Evolutionary conservation across 2,797 vertebrate genomes (phyloP).

Genomic region (Xenentodon cancila): DNA sequence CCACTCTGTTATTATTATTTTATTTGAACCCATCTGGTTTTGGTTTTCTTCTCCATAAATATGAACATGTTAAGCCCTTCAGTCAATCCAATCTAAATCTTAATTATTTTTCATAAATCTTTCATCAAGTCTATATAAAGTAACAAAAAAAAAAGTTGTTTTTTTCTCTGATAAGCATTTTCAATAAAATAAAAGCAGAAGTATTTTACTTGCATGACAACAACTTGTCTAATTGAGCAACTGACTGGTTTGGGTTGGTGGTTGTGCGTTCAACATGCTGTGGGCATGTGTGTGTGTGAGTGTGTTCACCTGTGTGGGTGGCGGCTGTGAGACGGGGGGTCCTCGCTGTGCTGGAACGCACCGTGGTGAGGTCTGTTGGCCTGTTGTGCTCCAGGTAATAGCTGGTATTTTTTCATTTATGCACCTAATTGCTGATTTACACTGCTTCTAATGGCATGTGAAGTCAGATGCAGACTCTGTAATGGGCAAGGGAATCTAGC

Average conservation of each 20-base stretch:
- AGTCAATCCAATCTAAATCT: too few species aligned
- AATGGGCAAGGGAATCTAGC: constrained; percentile 71
- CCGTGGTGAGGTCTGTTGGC: constrained; percentile 52
- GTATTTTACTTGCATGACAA: constrained; percentile 13
- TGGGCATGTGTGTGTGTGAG: constrained; percentile 3
- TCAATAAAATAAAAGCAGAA: not conserved
- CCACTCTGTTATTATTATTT: too few species aligned
- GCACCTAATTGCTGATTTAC: constrained; percentile 80
- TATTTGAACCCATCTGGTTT: too few species aligned
- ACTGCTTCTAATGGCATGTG: constrained; percentile 67
- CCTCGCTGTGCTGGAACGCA: constrained; percentile 51
- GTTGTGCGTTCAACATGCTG: constrained; percentile 12
- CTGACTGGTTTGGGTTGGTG: constrained; percentile 18
- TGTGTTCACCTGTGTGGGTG: constrained; percentile 21
- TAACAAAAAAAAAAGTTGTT: not conserved
- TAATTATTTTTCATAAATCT: not conserved
- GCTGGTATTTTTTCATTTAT: constrained; percentile 77
- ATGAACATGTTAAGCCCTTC: too few species aligned
- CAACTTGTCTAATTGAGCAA: constrained; percentile 71
- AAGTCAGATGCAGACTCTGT: constrained; percentile 68
- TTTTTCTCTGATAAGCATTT: not conserved
- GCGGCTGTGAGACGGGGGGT: constrained; percentile 35
- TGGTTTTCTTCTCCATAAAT: too few species aligned
- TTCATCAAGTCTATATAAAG: not conserved
- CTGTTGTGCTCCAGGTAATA: constrained; percentile 68